These are phyloP conservation scores for Stercorarius parasiticus DNA, from an alignment of 2,113 vertebrate genomes.

Conservation along the genomic window DNA sequence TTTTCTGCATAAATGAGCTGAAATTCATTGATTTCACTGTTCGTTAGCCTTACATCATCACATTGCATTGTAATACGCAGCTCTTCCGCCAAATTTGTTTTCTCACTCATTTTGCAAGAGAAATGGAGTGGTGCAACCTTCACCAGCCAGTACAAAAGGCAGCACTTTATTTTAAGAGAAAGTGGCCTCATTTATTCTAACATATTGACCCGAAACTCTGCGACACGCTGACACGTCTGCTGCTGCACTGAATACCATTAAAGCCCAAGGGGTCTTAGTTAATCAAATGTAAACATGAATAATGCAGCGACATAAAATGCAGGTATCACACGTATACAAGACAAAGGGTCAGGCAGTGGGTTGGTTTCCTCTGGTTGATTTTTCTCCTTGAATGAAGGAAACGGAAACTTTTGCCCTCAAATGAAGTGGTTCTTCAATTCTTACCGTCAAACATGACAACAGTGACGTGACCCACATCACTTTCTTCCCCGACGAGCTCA, in stretches of 20 bases:
- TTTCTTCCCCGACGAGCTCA: not conserved
- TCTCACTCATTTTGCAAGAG: not conserved
- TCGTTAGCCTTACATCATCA: not conserved
- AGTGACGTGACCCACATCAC: not conserved
- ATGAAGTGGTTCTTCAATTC: not conserved
- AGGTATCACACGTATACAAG: not conserved
- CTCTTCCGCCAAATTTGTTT: not conserved
- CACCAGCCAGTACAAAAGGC: not conserved
- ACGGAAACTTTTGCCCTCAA: not conserved
- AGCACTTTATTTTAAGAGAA: not conserved
- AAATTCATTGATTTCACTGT: not conserved
- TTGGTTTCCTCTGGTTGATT: not conserved
- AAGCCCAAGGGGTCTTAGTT: not conserved
- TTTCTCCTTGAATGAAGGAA: not conserved
- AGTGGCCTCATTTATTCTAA: constrained; percentile 16
- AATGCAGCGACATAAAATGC: constrained; percentile 5
- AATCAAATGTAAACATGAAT: constrained; percentile 40
- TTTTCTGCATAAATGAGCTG: not conserved
- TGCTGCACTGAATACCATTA: not conserved
- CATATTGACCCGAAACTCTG: constrained; percentile 21
- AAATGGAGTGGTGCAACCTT: not conserved
- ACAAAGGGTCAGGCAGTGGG: not conserved
- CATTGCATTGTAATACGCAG: not conserved
- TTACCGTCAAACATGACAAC: not conserved
- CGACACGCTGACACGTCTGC: not conserved